Conservation (phyloP, 2,797 vertebrate species). For the Oreochromis grahami region DNA sequence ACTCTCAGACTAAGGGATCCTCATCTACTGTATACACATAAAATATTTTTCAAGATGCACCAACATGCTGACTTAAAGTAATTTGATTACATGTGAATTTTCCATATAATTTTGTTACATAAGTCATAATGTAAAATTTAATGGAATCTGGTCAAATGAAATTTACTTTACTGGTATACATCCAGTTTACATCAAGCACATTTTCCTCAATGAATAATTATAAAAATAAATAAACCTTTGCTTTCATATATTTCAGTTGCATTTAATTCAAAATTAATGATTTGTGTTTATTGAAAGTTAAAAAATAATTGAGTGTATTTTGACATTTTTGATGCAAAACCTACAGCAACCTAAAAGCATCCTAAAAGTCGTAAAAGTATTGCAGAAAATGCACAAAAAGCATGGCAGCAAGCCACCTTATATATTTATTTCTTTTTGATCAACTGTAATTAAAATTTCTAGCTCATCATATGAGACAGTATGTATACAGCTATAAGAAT, state of each 20-base stretch:
- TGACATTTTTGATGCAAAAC: background rate
- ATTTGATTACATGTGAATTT: background rate
- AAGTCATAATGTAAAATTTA: background rate
- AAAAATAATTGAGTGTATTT: background rate
- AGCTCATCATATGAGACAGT: background rate
- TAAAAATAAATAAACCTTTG: fast-evolving
- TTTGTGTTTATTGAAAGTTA: background rate
- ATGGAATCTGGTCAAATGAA: background rate
- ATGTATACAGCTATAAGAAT: background rate
- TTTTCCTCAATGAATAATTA: background rate
- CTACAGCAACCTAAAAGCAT: background rate
- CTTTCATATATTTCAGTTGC: background rate
- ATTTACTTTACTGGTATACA: background rate
- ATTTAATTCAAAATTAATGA: background rate
- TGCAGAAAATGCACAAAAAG: background rate
- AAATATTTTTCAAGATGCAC: background rate
- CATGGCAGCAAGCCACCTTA: background rate
- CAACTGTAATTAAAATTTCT: background rate
- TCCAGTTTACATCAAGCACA: background rate
- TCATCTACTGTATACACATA: background rate
- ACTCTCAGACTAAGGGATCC: background rate
- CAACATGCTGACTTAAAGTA: background rate
- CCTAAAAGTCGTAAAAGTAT: background rate
- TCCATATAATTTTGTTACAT: background rate
- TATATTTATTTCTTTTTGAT: background rate